Conservation (phyloP, 2,888 invertebrate genomes). For the Priocnemis perturbator region DNA sequence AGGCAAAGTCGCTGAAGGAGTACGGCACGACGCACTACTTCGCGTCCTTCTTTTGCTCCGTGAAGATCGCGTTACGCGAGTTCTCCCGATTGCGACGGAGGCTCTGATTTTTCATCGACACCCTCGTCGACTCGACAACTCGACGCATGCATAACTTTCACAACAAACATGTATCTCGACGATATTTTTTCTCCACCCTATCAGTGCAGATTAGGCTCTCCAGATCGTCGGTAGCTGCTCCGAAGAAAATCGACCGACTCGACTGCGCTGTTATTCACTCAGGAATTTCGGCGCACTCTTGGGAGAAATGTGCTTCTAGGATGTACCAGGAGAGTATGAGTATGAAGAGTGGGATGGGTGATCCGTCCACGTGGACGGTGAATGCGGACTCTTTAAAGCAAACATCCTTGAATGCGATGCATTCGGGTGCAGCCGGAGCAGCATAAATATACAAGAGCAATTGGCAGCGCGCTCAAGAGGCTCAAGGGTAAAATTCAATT, state of each 20-base stretch:
- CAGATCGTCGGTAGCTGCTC: too few species aligned
- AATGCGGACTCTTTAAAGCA: constrained; percentile 9
- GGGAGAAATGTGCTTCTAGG: neutral
- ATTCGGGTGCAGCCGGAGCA: constrained; percentile 23
- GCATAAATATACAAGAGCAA: constrained; percentile 45
- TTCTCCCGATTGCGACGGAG: constrained; percentile 19
- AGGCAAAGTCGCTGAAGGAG: constrained; percentile 18
- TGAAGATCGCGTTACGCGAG: constrained; percentile 24
- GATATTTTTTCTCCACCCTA: neutral
- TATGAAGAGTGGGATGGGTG: neutral
- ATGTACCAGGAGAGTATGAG: too few species aligned
- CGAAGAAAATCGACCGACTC: too few species aligned
- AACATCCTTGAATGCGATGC: constrained; percentile 24
- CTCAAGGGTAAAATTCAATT: constrained; percentile 31
- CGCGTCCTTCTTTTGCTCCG: constrained; percentile 16
- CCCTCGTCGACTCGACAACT: neutral
- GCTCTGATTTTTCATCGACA: neutral
- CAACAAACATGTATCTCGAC: neutral
- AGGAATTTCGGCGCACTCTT: neutral
- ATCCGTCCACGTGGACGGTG: neutral
- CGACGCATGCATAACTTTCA: neutral
- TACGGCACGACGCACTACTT: constrained; percentile 10
- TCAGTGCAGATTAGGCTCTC: neutral
- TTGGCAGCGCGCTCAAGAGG: constrained; percentile 25
- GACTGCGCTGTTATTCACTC: neutral